Evolutionary conservation across 2,113 vertebrate genomes (phyloP).

Genomic region (Charina bottae): DNA sequence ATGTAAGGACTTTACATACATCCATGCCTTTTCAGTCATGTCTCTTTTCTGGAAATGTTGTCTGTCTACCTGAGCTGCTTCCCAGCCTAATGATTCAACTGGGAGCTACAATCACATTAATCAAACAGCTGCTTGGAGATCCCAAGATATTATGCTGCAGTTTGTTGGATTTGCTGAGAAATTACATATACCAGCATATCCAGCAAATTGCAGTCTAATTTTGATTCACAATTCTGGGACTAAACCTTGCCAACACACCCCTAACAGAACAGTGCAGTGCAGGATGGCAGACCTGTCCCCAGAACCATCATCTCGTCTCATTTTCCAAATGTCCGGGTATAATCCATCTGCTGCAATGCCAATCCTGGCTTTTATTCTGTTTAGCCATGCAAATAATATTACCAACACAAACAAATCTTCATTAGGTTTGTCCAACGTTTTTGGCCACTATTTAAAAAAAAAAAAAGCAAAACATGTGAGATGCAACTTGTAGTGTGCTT

Average conservation of each 20-base stretch:
- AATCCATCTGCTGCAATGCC: background rate
- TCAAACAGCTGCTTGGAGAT: background rate
- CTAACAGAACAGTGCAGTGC: background rate
- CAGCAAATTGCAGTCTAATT: background rate
- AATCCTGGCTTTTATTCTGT: no score
- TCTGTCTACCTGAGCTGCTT: background rate
- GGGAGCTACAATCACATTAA: background rate
- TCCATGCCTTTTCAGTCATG: background rate
- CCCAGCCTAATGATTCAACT: background rate
- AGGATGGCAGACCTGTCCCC: background rate
- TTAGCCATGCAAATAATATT: no score
- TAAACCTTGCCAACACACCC: background rate
- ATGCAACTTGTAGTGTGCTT: background rate
- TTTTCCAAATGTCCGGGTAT: constrained; percentile 2
- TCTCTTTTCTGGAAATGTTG: background rate
- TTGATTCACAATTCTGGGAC: background rate
- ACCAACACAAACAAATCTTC: no score
- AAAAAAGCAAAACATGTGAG: background rate
- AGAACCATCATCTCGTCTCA: background rate
- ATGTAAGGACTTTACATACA: background rate
- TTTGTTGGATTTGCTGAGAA: background rate
- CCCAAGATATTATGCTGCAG: background rate
- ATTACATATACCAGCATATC: background rate
- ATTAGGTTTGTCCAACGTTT: background rate
- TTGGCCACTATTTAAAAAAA: background rate